Base-by-base conservation (phyloP, 2,113 vertebrate species). In the Lates calcarifer region DNA sequence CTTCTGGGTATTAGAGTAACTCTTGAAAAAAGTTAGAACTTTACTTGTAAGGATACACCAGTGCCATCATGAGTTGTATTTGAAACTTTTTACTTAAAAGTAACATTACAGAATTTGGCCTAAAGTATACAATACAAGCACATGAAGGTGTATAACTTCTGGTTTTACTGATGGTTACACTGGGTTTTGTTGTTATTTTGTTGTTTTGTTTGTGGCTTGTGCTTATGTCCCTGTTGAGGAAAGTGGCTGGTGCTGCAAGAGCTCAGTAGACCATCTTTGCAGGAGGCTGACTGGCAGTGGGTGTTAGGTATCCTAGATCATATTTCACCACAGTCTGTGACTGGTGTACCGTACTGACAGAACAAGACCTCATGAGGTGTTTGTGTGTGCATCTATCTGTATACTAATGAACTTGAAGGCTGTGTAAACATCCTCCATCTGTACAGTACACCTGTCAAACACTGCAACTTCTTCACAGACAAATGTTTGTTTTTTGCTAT, bases 241-340 rank as follows among this genome's bases (percentile, higher is more conserved):
- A 74, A 63, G 64, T 53, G 70, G 45, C 13, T 47, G 24, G 39
- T n/a, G 2, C 14, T 20, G 3, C 29, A 31, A 22, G 22, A 47
- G 29, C 29, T 17, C 6, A 14, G 47, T n/a, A 14, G 51, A 14
- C 13, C 12, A 0, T 55, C 28, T 49, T 20, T 73, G 72, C 70
- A 77, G 24, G 74, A 80, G 63, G 69, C 77, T 47, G 76, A 73
- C 37, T 70, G 28, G 53, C 82, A 71, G 49, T 35, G 35, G 43
- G 71, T 78, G 64, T 76, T 77, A 3, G 62, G 35, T 90, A 18
- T 87, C 47, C 53, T 8, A 35, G 83, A 74, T 90, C 87, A 77
- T 66, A 43, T 87, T 82, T 68, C 87, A 81, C 79, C 82, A 47
- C 69, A 75, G 68, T 41, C 35, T 26, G 51, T 56, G 74, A 43